Evolutionary conservation across 2,797 vertebrate genomes (phyloP).

Genomic region (Urosaurus nigricauda): DNA sequence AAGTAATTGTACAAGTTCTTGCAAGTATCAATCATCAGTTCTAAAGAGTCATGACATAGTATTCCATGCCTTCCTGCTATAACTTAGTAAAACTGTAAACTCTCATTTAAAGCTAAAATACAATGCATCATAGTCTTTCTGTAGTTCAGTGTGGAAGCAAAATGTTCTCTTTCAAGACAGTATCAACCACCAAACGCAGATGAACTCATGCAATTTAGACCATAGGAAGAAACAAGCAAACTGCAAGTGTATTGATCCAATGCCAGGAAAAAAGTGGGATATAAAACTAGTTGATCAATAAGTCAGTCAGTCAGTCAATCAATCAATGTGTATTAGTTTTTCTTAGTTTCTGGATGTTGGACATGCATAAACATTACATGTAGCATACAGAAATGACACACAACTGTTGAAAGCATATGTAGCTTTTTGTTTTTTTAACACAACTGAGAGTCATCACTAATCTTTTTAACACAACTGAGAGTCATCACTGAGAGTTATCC

Average conservation of each 20-base stretch:
- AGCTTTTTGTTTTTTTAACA: no score
- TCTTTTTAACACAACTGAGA: no score
- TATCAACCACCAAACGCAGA: background rate
- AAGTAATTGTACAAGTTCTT: slow-evolving; percentile 53
- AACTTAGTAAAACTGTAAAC: slow-evolving; percentile 47
- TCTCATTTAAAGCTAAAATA: slow-evolving; percentile 56
- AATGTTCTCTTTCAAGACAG: slow-evolving; percentile 15
- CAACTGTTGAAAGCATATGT: background rate
- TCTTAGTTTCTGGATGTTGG: background rate
- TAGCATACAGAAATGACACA: background rate
- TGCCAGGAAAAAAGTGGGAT: no score
- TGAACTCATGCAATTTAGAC: background rate
- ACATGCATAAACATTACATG: background rate
- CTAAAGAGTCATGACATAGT: slow-evolving; percentile 54
- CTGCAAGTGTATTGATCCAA: background rate
- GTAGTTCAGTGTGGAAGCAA: slow-evolving; percentile 62
- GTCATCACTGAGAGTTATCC: no score
- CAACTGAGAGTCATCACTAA: no score
- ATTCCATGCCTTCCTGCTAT: slow-evolving; percentile 53
- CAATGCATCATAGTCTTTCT: slow-evolving; percentile 42
- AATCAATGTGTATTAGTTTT: background rate
- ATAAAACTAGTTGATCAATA: no score
- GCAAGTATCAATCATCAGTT: slow-evolving; percentile 48
- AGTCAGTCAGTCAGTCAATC: no score
- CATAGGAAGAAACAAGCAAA: background rate